Evolutionary conservation across 2,888 invertebrate genomes (phyloP), one percentile per base, ranked within the genome.

Genomic region (Furcula furcula): DNA sequence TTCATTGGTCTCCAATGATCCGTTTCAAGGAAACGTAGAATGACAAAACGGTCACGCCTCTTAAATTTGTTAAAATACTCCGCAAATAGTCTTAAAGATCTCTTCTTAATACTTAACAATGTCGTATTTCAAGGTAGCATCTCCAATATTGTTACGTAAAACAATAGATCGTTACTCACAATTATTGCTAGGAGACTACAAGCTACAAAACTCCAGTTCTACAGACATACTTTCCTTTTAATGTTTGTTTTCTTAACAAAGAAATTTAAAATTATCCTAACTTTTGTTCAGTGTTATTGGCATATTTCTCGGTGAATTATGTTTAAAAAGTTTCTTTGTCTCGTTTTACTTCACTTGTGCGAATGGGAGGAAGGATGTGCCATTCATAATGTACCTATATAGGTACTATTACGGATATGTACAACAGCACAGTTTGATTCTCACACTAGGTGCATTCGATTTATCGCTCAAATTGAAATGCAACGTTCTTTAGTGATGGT

Each of bases 391-490:
- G n/a, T n/a, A n/a, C n/a, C n/a, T n/a, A n/a, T n/a, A n/a, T n/a
- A n/a, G n/a, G n/a, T n/a, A n/a, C n/a, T n/a, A 63, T 63, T 59
- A 68, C 48, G 58, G 59, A 65, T 62, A 61, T n/a, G 57, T 62
- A 52, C 51, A n/a, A 63, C 64, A 61, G 55, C 59, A 62, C 55
- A 50, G 60, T 62, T 63, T 62, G 65, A 61, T 63, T 57, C 55
- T 60, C 66, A 55, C 52, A 55, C 52, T 11, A 46, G 45, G 47
- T 68, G 60, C 63, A 60, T 65, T 69, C 56, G 55, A 64, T 63
- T 60, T 55, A 45, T 44, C 70, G 67, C 47, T 65, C 57, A 67
- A 66, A 68, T 76, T 64, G 53, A 65, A 64, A 57, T 74, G 72
- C 30, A 41, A 49, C 40, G 47, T 47, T 36, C 35, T 48, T 34